Evolutionary conservation across 2,888 invertebrate genomes (phyloP).

Genomic region (Neoitamus cyanurus): DNA sequence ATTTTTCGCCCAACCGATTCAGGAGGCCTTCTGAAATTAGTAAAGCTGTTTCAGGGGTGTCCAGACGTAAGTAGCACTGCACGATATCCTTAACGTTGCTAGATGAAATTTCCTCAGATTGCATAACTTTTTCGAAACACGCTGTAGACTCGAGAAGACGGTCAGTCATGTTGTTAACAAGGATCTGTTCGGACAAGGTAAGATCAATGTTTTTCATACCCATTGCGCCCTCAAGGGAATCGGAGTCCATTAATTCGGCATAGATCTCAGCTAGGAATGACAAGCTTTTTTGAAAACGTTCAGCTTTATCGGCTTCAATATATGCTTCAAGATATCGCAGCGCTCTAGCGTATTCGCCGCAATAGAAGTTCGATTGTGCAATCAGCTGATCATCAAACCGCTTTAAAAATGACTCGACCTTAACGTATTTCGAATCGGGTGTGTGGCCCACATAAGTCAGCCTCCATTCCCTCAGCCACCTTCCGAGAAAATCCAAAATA

Average conservation of each 20-base stretch:
- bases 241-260: constrained; percentile 88
- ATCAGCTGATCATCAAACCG: constrained; percentile 74
- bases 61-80: constrained; percentile 85
- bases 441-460: constrained; percentile 29
- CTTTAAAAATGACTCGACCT: constrained; percentile 64
- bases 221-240: constrained; percentile 85
- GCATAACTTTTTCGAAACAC: constrained; percentile 86
- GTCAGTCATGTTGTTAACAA: constrained; percentile 87
- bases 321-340: constrained; percentile 81
- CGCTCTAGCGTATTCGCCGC: constrained; percentile 80
- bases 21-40: constrained; percentile 78
- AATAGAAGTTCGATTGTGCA: constrained; percentile 79
- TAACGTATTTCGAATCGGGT: constrained; percentile 54
- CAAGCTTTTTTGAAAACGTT: constrained; percentile 71
- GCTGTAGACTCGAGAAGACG: constrained; percentile 85
- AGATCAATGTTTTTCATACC: constrained; percentile 81
- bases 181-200: constrained; percentile 82
- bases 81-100: constrained; percentile 77
- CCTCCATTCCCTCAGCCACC: constrained; percentile 76
- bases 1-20: constrained; percentile 71
- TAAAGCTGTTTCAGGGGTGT: constrained; percentile 87
- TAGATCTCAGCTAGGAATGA: constrained; percentile 82
- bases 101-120: constrained; percentile 69
- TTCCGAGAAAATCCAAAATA: constrained; percentile 79
- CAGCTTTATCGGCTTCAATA: constrained; percentile 70